These are phyloP conservation scores for Lasioglossum oenotherae DNA, from an alignment of 2,888 invertebrate species.

Conservation along the genomic window DNA sequence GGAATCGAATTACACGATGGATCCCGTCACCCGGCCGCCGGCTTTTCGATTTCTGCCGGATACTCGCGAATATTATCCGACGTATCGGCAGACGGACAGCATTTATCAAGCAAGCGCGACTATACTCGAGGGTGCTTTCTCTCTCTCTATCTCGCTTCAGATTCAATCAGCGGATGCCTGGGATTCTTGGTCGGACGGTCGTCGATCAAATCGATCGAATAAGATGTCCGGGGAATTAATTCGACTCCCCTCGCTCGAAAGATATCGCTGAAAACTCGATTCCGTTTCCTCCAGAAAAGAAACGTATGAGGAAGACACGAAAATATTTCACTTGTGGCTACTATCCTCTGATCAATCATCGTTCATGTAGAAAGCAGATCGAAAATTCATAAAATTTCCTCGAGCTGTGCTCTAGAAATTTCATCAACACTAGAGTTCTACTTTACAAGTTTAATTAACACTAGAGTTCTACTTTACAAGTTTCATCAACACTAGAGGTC, in stretches of 20 bases:
- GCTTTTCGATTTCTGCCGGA: constrained; percentile 69
- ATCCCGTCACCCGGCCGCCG: constrained; percentile 63
- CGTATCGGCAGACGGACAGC: constrained; percentile 78
- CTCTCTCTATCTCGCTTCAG: constrained; percentile 17
- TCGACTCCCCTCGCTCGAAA: neutral
- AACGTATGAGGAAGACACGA: neutral
- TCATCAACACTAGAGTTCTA: no score
- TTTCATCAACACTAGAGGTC: no score
- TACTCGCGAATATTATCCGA: constrained; percentile 81
- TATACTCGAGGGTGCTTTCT: constrained; percentile 41
- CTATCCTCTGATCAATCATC: neutral
- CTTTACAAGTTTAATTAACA: no score
- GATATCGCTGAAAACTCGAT: constrained; percentile 1
- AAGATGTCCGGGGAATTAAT: constrained; percentile 73
- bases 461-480: no score
- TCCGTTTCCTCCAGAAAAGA: neutral
- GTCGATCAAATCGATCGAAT: constrained; percentile 78
- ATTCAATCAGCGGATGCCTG: constrained; percentile 83
- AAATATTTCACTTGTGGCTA: neutral
- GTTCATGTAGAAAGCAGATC: neutral
- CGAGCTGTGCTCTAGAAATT: neutral
- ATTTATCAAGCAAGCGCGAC: constrained; percentile 82
- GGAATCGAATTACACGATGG: constrained; percentile 75
- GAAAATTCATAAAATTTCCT: neutral
- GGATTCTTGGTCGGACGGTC: constrained; percentile 76